Evolutionary conservation across 2,113 vertebrate genomes (phyloP).

Genomic region (Channa argus): DNA sequence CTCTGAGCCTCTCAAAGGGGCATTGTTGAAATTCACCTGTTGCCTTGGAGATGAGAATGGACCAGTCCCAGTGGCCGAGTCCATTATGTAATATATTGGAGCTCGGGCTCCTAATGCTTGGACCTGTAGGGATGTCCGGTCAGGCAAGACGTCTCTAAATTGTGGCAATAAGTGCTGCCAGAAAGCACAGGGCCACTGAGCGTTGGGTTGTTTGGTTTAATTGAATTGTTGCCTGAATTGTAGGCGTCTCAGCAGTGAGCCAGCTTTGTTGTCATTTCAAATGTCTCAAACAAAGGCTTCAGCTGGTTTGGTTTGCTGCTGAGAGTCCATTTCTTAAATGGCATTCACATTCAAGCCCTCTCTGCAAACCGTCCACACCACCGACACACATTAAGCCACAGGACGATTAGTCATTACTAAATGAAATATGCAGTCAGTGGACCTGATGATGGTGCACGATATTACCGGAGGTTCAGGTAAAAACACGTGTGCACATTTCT

Average conservation of each 20-base stretch:
- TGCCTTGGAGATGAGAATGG: slow-evolving; percentile 63
- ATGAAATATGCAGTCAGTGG: no score
- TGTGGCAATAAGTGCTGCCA: slow-evolving; percentile 37
- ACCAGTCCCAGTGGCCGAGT: slow-evolving; percentile 41
- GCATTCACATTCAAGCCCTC: slow-evolving; percentile 1
- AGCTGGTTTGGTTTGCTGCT: slow-evolving; percentile 23
- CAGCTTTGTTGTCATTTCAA: slow-evolving; percentile 34
- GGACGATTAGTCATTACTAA: no score
- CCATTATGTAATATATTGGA: slow-evolving; percentile 66
- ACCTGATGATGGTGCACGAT: no score
- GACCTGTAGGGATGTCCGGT: slow-evolving; percentile 37
- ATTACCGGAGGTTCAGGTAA: no score
- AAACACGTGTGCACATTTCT: no score
- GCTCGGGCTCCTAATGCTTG: slow-evolving; percentile 47
- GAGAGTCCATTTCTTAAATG: not conserved
- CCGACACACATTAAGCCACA: not conserved
- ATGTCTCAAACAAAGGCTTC: slow-evolving; percentile 46
- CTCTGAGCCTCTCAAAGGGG: slow-evolving; percentile 60
- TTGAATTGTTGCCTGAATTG: slow-evolving; percentile 63
- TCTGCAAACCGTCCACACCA: not conserved
- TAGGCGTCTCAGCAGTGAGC: slow-evolving; percentile 44
- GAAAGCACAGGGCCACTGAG: slow-evolving; percentile 28
- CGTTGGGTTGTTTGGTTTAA: slow-evolving; percentile 40
- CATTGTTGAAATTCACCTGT: slow-evolving; percentile 75
- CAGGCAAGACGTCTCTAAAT: slow-evolving; percentile 38